Base-by-base conservation (phyloP, 53 echinoderm and acorn worm genomes). In the Pentamera pediparva region DNA sequence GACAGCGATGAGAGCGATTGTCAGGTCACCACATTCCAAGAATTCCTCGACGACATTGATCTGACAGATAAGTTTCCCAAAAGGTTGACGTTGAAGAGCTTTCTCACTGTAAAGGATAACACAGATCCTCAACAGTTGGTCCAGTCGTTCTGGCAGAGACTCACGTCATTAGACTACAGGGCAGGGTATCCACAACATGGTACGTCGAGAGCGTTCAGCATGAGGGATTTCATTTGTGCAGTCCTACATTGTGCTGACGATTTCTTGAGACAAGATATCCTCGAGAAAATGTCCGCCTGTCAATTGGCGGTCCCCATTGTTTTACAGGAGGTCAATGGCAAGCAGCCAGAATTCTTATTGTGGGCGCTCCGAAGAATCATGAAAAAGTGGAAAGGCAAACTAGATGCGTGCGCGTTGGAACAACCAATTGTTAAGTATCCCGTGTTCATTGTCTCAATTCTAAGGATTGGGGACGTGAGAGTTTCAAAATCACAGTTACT, bases 251-350 rank as follows among this genome's bases (percentile, higher is more conserved):
- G 65, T 22, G 22, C 38, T 65, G 65, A 65, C 37, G 65, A 65
- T 39, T 67, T 67, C 20, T 25, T 41, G 29, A 7, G 67, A 22
- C 67, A 67, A 43, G 67, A 67, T 21, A 67, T 67, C 9, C 45
- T 67, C 12, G 67, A 67, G 17, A 67, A 67, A 67, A 67, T 67
- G 67, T 37, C 67, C 45, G 67, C 67, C 6, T 67, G 67, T 38
- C 67, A 67, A 21, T 43, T 67, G 45, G 67, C 67, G 29, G 67
- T 67, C 17, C 67, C 67, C 7, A 22, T 67, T 6, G 22, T 67
- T 22, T 28, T 67, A 1, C 67, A 67, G 29, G 67, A 32, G 40
- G 24, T 67, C 0, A n/a, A 27, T 19, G 29, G 41, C 3, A 47
- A 11, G 18, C 40, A 67, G 28, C 67, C 67, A 18, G 18, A 15